Evolutionary conservation across 2,888 invertebrate species (phyloP), one percentile per base, ranked within the genome.

Genomic region (Melanostoma scalare): DNA sequence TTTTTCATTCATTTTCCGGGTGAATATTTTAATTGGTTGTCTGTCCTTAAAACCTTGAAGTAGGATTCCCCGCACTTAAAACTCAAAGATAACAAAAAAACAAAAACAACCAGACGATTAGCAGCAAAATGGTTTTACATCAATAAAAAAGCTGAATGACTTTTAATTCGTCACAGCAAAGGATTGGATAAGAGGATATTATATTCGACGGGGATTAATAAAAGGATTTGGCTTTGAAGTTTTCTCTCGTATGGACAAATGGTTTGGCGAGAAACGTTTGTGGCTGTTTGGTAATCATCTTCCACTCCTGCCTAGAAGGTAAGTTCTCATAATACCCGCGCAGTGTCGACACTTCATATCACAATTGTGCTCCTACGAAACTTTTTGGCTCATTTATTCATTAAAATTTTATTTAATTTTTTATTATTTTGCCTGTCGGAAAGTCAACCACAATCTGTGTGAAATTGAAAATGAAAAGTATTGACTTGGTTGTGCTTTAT

Each of bases 221-320:
- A 44, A 48, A 58, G n/a, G 40, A 74, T 31, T 35, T 46, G 31
- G 30, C 35, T 68, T 69, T 63, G 20, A 30, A 74, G 55, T 30
- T 44, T 58, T 33, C 88, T 53, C 67, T 89, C 89, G 89, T 92
- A 96, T 96, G 96, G 96, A 96, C 95, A 96, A 95, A 96, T 96
- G 96, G 96, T 95, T 96, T 92, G 95, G 95, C 93, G 96, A 96
- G 93, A 96, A 96, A 92, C 96, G 96, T 93, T 93, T 96, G 91
- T 96, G 96, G 96, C 94, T 96, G 92, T 95, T 96, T 92, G 96
- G 96, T 91, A 96, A 95, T 93, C 96, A 96, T 92, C 93, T 96
- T 92, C 96, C 96, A 89, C 93, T 96, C 88, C 92, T 96, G 90
- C 96, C 96, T 86, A 94, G 96, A 92, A 95, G 96, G 96, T 96